Base-by-base conservation (phyloP, 2,113 vertebrate species). In the Grantiella picta region DNA sequence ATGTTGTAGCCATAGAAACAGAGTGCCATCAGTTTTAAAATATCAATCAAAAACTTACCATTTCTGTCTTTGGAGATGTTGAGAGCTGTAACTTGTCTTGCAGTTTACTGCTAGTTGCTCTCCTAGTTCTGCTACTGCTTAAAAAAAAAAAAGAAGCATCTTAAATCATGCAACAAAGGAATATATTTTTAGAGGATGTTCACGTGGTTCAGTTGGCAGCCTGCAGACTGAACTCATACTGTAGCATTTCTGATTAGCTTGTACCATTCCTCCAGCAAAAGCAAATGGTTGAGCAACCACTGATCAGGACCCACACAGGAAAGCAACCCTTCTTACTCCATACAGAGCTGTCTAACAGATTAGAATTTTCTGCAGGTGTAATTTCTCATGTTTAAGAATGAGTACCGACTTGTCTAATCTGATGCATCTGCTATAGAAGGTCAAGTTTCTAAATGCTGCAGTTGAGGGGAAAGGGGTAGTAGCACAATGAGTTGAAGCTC, bases 1-100 rank as follows among this genome's bases (percentile, higher is more conserved):
- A 57, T 53, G 11, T 19, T 85, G 47, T 22, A 86, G 27, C 14
- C 60, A 66, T 50, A 82, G 53, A 65, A 85, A 72, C 8, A 40
- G 42, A 63, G 12, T 81, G 33, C 17, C 84, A 86, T 80, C n/a
- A 63, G 15, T 56, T n/a, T 78, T 66, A 70, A 44, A 45, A 0
- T 54, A 86, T 68, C 45, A 56, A 11, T 82, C 29, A 84, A 65
- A 89, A 83, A 76, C 94, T 96, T 97, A 98, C 98, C 97, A 97
- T 97, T 97, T 95, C 90, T 92, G 90, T 90, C 76, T 82, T 87
- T 65, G 65, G 24, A 80, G 88, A 84, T 75, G 90, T 95, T 56
- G 91, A 79, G 44, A 68, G 31, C 61, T 89, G 86, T 66, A 71
- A 82, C 29, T 85, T 95, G 38, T 89, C 92, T 81, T 96, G 94